Conservation (phyloP, 2,888 invertebrate genomes). For the Aleiodes testaceus region DNA sequence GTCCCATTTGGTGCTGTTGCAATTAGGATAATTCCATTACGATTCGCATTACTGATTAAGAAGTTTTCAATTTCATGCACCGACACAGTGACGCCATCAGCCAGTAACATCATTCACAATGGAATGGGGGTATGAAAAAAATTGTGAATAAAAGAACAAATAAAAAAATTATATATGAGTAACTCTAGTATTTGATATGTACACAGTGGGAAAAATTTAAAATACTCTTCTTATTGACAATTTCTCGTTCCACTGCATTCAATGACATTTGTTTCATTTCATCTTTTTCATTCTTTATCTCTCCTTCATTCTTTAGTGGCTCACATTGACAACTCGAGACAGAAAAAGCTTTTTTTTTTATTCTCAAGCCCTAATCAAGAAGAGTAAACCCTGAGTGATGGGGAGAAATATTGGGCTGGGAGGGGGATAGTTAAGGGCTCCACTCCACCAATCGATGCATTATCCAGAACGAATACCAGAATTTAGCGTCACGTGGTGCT, state of each 20-base stretch:
- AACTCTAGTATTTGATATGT: conserved; percentile 24
- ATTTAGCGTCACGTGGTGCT: conserved; percentile 9
- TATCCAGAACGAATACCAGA: conserved; percentile 57
- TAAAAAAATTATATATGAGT: conserved; percentile 23
- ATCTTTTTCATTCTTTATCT: not conserved
- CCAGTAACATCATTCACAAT: conserved; percentile 20
- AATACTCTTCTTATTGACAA: conserved; percentile 22
- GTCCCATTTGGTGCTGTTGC: conserved; percentile 25
- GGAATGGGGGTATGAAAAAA: not conserved
- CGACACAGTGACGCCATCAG: conserved; percentile 36
- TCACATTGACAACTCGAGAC: conserved; percentile 12
- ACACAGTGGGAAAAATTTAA: conserved; percentile 10
- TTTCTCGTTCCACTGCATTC: conserved; percentile 44
- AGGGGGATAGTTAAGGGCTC: conserved; percentile 53
- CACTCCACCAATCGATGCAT: conserved; percentile 66
- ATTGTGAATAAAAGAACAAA: no score
- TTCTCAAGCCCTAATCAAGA: conserved; percentile 71
- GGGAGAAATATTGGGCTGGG: conserved; percentile 45
- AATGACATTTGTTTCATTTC: conserved; percentile 41
- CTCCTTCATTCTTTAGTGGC: conserved; percentile 2
- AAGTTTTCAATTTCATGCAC: conserved; percentile 54
- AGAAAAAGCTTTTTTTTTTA: conserved; percentile 54
- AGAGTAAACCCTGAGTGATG: conserved; percentile 70
- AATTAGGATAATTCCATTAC: conserved; percentile 55
- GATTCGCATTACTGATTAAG: conserved; percentile 54